These are phyloP conservation scores for Drosophila ananassae DNA, from an alignment of 1,140 invertebrate species.

Conservation along the genomic window DNA sequence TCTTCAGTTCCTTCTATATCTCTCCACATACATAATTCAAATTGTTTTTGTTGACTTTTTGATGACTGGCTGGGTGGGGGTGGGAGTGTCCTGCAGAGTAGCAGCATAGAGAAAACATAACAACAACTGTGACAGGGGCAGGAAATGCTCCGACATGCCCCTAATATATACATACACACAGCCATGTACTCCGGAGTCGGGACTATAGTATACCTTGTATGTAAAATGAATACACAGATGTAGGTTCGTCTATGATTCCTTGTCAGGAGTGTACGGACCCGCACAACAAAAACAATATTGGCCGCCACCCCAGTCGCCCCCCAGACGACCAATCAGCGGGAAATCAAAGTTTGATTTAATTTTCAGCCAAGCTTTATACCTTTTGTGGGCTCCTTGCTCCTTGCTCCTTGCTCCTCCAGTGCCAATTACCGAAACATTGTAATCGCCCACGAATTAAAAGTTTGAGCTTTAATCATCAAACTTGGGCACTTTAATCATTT, in stretches of 20 bases:
- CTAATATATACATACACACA: constrained; percentile 22
- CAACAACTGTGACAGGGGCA: constrained; percentile 32
- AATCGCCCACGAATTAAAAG: constrained; percentile 26
- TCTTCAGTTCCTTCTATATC: constrained; percentile 15
- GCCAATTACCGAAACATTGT: constrained; percentile 29
- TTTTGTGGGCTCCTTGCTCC: constrained; percentile 17
- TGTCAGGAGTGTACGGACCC: constrained; percentile 19
- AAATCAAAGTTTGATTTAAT: constrained; percentile 51
- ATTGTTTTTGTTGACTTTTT: constrained; percentile 52
- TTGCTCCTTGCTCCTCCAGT: constrained; percentile 5
- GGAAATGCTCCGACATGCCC: constrained; percentile 30
- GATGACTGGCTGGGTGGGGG: constrained; percentile 6
- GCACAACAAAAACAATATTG: constrained; percentile 34
- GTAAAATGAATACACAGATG: constrained; percentile 25
- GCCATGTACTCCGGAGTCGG: constrained; percentile 16
- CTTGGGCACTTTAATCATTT: constrained; percentile 44
- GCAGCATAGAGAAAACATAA: constrained; percentile 37
- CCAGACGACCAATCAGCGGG: constrained; percentile 36
- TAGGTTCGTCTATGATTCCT: constrained; percentile 16
- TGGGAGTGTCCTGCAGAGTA: constrained; percentile 3
- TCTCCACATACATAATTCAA: constrained; percentile 29
- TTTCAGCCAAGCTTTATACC: constrained; percentile 36
- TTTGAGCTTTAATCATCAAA: constrained; percentile 40
- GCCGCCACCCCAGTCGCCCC: neutral
- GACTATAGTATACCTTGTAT: constrained; percentile 14